These are phyloP conservation scores for Stenolophus ochropezus DNA, from an alignment of 2,888 invertebrate genomes.

Conservation along the genomic window DNA sequence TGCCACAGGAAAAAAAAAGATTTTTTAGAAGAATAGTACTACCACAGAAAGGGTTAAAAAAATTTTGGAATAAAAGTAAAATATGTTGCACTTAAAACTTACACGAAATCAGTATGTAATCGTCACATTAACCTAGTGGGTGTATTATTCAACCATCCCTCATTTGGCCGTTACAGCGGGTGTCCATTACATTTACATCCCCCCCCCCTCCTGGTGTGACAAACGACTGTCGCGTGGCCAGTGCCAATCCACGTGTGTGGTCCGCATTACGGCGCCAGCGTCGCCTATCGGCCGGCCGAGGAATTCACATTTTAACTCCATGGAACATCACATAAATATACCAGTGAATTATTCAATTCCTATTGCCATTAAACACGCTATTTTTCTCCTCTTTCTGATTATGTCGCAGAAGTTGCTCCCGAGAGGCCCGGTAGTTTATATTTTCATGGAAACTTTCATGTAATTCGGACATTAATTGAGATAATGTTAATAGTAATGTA, in stretches of 20 bases:
- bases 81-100: too few relatives aligned
- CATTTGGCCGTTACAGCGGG: conserved; percentile 12
- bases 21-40: too few relatives aligned
- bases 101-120: too few relatives aligned
- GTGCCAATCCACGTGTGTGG: conserved; percentile 65
- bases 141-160: conserved; percentile 24
- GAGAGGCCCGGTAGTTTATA: conserved; percentile 3
- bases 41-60: too few relatives aligned
- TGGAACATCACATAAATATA: conserved; percentile 60
- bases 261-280: conserved; percentile 61
- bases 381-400: conserved; percentile 47
- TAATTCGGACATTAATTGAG: conserved; percentile 34
- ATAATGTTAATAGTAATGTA: conserved; percentile 27
- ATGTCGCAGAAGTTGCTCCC: conserved; percentile 34
- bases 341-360: conserved; percentile 57
- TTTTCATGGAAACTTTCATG: conserved; percentile 39
- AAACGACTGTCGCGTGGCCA: conserved; percentile 63
- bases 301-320: conserved; percentile 60
- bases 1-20: too few relatives aligned
- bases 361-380: conserved; percentile 60
- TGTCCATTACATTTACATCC: conserved; percentile 52
- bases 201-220: conserved; percentile 20
- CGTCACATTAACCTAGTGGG: conserved; percentile 2
- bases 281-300: conserved; percentile 57
- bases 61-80: too few relatives aligned